These are phyloP conservation scores for Fistularia commersonii DNA, from an alignment of 2,797 vertebrate genomes.

Conservation along the genomic window DNA sequence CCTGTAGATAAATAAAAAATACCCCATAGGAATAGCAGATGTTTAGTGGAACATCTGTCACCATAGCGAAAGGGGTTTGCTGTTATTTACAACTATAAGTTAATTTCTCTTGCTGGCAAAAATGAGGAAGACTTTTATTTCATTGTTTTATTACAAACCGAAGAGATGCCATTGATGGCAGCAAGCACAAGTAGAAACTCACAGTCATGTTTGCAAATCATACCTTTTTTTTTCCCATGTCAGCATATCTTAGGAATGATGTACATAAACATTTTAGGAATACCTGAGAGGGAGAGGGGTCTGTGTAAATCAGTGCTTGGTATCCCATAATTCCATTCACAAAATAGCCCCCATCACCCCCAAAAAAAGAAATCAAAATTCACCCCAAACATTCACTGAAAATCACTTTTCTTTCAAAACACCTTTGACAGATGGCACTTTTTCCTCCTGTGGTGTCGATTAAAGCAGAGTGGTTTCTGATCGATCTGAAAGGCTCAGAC, in stretches of 20 bases:
- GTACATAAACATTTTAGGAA: constrained; percentile 20
- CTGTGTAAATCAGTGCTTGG: constrained; percentile 2
- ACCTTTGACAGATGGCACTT: constrained; percentile 8
- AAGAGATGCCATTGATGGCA: constrained; percentile 9
- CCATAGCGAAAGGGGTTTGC: too few species aligned
- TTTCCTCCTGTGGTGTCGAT: constrained; percentile 2
- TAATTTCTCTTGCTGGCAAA: not conserved
- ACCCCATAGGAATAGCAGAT: too few species aligned
- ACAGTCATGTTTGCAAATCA: constrained; percentile 50
- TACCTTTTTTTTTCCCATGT: not conserved
- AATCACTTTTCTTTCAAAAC: not conserved
- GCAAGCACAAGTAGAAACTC: constrained; percentile 28
- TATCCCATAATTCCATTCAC: not conserved
- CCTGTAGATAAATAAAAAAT: too few species aligned
- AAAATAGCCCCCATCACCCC: not conserved
- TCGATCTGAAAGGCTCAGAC: constrained; percentile 47
- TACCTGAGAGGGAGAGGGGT: constrained; percentile 40
- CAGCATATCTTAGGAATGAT: constrained; percentile 14
- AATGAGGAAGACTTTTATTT: not conserved
- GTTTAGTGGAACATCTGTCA: too few species aligned
- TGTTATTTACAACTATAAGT: too few species aligned
- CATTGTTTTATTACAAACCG: constrained; percentile 56
- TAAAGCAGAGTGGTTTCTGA: constrained; percentile 21
- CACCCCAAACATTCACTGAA: constrained; percentile 4
- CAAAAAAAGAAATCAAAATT: not conserved